Evolutionary conservation across 2,797 vertebrate species (phyloP), one percentile per base, ranked within the genome.

Genomic region (Alfaro cultratus): DNA sequence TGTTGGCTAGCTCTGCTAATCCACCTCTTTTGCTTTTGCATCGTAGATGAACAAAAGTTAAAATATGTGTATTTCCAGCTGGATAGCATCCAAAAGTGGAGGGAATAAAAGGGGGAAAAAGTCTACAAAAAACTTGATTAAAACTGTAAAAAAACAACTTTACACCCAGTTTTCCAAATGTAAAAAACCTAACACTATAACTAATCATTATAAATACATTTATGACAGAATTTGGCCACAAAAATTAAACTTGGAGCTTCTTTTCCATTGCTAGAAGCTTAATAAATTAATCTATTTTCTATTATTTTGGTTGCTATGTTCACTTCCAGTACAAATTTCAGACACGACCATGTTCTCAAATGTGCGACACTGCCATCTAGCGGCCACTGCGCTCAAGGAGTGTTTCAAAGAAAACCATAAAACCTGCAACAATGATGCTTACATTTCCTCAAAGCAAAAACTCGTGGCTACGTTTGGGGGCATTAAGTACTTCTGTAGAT

Each of bases 331-430:
- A 34, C 11, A 57, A 34, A 36, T 21, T 36, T 64, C 15, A 62
- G 16, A 18, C 9, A 34, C 13, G 11, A 5, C 31, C 18, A 64
- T 11, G 16, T 41, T 18, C 49, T 6, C 36, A 23, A 13, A 11
- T 78, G 76, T 78, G 16, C 83, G 83, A 89, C 51, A 0, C 39
- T 87, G 29, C 91, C 92, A 86, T 73, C 93, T 93, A 83, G 81
- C 91, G 91, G 88, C 45, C 75, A 31, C 4, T 31, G 47, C 18
- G 18, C 16, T 49, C 47, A 49, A 47, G 5, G 15, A 8, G 47
- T 2, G 47, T 49, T 21, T 21, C 1, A 49, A 49, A 49, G 47
- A 7, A 49, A 49, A 21, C 47, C 18, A 21, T 49, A 49, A 49
- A 49, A 49, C 18, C 47, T 49, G 47, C 47, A 21, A 51, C 21